phyloP scores from a whole-genome alignment of 2,113 vertebrate species.

The Poeciliopsis turrubarensis region DNA sequence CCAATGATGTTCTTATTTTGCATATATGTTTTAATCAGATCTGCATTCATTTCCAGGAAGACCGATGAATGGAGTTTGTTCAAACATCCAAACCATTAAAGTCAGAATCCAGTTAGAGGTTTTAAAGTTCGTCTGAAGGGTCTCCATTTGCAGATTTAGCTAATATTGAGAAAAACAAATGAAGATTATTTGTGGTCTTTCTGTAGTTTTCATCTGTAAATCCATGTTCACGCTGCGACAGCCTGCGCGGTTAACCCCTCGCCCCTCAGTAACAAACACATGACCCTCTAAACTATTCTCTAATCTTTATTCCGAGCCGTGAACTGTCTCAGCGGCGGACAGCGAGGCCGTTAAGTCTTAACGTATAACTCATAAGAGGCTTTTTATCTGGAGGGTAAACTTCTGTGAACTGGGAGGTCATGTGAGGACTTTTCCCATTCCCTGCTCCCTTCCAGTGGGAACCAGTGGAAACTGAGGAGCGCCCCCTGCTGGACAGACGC shows the following conservation, averaged over 20 bases:
- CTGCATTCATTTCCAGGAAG: neutral
- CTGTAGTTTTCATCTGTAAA: neutral
- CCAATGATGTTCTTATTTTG: neutral
- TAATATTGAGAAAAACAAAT: neutral
- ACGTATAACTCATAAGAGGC: constrained; percentile 60
- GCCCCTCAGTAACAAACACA: constrained; percentile 41
- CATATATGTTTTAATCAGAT: neutral
- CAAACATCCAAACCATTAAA: neutral
- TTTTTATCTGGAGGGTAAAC: constrained; percentile 58
- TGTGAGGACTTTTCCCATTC: constrained; percentile 72
- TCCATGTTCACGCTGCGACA: neutral
- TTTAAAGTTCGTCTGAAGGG: neutral
- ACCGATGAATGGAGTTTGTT: neutral
- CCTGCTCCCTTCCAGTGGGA: constrained; percentile 29
- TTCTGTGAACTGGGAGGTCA: constrained; percentile 71
- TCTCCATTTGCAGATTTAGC: neutral
- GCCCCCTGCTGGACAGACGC: constrained; percentile 69
- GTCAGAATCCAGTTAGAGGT: neutral
- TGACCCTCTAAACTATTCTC: constrained; percentile 64
- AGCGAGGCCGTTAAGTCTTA: constrained; percentile 36
- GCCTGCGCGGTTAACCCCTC: constrained; percentile 39
- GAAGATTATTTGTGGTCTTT: neutral
- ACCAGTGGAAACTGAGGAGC: constrained; percentile 49
- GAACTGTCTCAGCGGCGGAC: constrained; percentile 47
- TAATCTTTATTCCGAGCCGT: constrained; percentile 58